These are phyloP conservation scores for Zoroaster sp. DNA, from an alignment of 53 echinoderm and acorn worm genomes.

Conservation along the genomic window DNA sequence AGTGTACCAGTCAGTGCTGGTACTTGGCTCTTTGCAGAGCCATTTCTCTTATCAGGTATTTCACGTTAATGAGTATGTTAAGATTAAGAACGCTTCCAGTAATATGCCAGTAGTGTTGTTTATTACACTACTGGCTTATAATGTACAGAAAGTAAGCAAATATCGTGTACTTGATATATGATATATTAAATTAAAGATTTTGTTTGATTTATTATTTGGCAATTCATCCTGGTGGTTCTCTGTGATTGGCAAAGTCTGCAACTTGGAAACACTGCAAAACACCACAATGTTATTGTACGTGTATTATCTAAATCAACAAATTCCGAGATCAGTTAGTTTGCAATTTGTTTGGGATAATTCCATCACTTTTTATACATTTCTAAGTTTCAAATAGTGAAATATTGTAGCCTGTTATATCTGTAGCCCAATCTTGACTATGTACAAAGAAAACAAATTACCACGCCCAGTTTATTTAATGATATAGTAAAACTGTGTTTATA, in stretches of 20 bases:
- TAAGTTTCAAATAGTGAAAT: neutral
- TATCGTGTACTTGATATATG: neutral
- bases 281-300: too few species aligned
- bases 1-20: too few species aligned
- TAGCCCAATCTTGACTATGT: neutral
- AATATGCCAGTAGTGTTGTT: neutral
- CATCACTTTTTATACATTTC: neutral
- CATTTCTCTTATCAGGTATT: neutral
- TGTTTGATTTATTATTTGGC: neutral
- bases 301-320: neutral
- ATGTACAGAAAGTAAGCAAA: neutral
- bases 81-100: slow-evolving; percentile 2
- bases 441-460: slow-evolving; percentile 4
- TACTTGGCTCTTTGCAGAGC: too few species aligned
- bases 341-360: neutral
- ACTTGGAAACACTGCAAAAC: neutral
- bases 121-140: neutral
- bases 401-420: neutral
- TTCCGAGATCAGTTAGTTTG: neutral
- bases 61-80: neutral
- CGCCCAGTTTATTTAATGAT: slow-evolving; percentile 19
- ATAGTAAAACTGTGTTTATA: neutral
- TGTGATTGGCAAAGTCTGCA: neutral
- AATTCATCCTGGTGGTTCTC: neutral
- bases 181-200: neutral